Evolutionary conservation across 2,888 invertebrate species (phyloP).

Genomic region (Scaptomyza polygonia): DNA sequence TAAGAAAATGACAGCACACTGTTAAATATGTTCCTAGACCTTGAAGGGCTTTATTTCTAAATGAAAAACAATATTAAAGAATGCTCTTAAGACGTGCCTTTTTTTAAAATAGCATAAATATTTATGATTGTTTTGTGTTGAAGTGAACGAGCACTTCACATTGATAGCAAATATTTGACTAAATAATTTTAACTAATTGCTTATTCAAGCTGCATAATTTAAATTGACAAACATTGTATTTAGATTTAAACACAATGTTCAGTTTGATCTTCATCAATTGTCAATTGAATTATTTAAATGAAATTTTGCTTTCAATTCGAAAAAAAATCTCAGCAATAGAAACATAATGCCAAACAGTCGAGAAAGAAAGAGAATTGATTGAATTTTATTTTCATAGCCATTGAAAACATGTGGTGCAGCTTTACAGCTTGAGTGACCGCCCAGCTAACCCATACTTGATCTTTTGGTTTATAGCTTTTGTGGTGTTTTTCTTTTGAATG

Average conservation of each 20-base stretch:
- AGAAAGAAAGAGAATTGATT: slow-evolving; percentile 17
- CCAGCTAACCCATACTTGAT: neutral
- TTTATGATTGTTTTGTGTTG: too few species aligned
- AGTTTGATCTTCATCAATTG: slow-evolving; percentile 6
- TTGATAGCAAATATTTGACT: too few species aligned
- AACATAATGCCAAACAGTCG: slow-evolving; percentile 1
- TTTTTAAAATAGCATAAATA: neutral
- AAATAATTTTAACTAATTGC: slow-evolving; percentile 25
- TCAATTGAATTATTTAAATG: slow-evolving; percentile 64
- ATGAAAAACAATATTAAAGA: slow-evolving; percentile 1
- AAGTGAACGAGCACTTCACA: too few species aligned
- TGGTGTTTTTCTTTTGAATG: slow-evolving; percentile 33
- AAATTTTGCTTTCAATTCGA: slow-evolving; percentile 19
- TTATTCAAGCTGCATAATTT: slow-evolving; percentile 38
- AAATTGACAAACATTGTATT: slow-evolving; percentile 26
- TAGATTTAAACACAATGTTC: slow-evolving; percentile 6
- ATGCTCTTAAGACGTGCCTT: neutral
- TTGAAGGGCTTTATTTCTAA: neutral
- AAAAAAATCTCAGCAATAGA: slow-evolving; percentile 30
- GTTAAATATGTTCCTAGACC: slow-evolving; percentile 11
- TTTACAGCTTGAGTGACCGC: neutral
- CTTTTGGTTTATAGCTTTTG: slow-evolving; percentile 42
- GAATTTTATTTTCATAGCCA: slow-evolving; percentile 34
- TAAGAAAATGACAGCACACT: neutral
- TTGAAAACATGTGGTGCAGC: slow-evolving; percentile 16